Evolutionary conservation across 2,797 vertebrate species (phyloP).

Genomic region (Acropternis orthonyx): DNA sequence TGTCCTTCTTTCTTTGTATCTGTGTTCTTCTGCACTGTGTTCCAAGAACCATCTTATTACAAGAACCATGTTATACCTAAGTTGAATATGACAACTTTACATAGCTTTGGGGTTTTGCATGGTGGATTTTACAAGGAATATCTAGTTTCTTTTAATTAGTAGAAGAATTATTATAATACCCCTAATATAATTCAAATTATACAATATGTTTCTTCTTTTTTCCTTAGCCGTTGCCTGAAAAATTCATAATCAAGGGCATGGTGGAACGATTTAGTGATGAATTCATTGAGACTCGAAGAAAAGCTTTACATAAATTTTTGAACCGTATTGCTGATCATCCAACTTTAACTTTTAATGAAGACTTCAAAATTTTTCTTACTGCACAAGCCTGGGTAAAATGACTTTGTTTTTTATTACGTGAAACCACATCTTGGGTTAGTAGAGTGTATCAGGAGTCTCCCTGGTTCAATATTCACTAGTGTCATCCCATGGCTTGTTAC

Average conservation of each 20-base stretch:
- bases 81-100: neutral
- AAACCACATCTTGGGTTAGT: neutral
- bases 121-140: neutral
- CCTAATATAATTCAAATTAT: neutral
- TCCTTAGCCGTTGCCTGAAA: slow-evolving; percentile 91
- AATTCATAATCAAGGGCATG: slow-evolving; percentile 97
- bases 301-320: slow-evolving; percentile 91
- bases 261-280: slow-evolving; percentile 93
- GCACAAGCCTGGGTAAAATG: slow-evolving; percentile 82
- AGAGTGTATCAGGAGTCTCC: neutral
- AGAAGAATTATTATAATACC: neutral
- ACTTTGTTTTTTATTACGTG: neutral
- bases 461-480: neutral
- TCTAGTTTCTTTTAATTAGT: neutral
- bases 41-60: neutral
- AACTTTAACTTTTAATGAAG: slow-evolving; percentile 88
- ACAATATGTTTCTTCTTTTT: neutral
- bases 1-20: neutral
- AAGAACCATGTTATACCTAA: neutral
- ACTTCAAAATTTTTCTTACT: slow-evolving; percentile 93
- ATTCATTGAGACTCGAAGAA: slow-evolving; percentile 93
- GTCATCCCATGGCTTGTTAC: neutral
- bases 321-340: slow-evolving; percentile 90
- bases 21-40: neutral
- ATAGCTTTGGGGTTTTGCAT: neutral